Evolutionary conservation across 2,888 invertebrate species (phyloP).

Genomic region (Zaprionus obscuricornis): DNA sequence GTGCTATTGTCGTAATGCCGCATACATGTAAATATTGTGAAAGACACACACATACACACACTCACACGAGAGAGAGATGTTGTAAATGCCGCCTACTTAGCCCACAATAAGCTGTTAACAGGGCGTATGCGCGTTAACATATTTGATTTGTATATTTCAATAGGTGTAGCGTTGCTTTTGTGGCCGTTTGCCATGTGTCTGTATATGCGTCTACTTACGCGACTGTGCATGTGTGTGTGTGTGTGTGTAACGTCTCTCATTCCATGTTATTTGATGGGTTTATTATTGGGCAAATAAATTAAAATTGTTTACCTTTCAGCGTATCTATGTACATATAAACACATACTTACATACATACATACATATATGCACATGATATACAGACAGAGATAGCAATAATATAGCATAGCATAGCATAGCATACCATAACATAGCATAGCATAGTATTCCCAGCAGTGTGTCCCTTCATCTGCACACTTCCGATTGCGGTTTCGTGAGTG

Average conservation of each 20-base stretch:
- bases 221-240: too few relatives aligned
- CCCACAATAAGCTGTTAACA: slow-evolving; percentile 46
- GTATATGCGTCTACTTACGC: too few relatives aligned
- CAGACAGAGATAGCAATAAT: slow-evolving; percentile 18
- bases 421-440: too few relatives aligned
- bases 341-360: too few relatives aligned
- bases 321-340: too few relatives aligned
- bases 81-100: slow-evolving; percentile 23
- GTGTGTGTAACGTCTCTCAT: neutral
- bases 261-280: slow-evolving; percentile 59
- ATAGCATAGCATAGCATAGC: too few relatives aligned
- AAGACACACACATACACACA: slow-evolving; percentile 13
- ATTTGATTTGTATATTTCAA: slow-evolving; percentile 54
- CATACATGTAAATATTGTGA: slow-evolving; percentile 30
- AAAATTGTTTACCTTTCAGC: slow-evolving; percentile 74
- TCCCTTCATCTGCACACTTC: slow-evolving; percentile 32
- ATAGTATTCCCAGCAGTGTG: too few relatives aligned
- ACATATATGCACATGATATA: slow-evolving; percentile 15
- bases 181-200: slow-evolving; percentile 3
- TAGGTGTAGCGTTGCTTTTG: slow-evolving; percentile 21
- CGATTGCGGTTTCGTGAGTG: slow-evolving; percentile 66
- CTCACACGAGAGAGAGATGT: slow-evolving; percentile 11
- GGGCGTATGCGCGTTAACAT: slow-evolving; percentile 51
- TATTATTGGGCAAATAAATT: slow-evolving; percentile 75
- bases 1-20: slow-evolving; percentile 31